phyloP scores from a whole-genome alignment of 2,113 vertebrate genomes.

The Bubalus kerabau region DNA sequence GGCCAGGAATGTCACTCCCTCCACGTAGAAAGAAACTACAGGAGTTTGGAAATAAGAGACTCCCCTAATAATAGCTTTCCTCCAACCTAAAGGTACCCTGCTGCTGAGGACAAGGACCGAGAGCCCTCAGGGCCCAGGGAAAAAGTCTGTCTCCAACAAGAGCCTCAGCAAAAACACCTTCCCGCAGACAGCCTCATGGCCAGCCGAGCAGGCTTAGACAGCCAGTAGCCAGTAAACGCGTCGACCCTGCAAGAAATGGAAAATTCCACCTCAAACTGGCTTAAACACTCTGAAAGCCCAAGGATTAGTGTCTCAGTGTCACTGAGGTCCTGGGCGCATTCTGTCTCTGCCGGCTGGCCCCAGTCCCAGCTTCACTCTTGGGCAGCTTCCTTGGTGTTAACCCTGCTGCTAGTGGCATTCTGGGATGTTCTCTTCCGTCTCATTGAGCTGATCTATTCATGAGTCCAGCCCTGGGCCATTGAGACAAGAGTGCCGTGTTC shows the following conservation, averaged over 20 bases:
- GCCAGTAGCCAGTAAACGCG: background rate
- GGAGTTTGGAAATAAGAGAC: background rate
- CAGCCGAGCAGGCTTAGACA: background rate
- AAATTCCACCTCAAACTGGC: background rate
- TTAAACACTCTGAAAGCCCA: background rate
- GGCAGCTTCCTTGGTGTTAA: background rate
- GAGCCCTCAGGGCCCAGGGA: background rate
- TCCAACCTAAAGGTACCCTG: background rate
- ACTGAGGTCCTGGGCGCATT: background rate
- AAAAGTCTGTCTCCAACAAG: background rate
- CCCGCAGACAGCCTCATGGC: background rate
- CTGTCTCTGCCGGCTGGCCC: background rate
- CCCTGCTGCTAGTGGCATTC: background rate
- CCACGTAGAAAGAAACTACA: background rate
- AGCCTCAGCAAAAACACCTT: background rate
- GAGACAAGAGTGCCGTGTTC: background rate
- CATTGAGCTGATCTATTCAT: background rate
- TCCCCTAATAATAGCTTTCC: background rate
- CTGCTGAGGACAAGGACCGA: background rate
- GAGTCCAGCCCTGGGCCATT: background rate
- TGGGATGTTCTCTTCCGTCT: background rate
- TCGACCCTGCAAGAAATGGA: background rate
- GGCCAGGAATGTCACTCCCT: fast-evolving
- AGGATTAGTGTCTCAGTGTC: background rate
- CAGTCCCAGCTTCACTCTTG: background rate